These are phyloP conservation scores for Marmota flaviventris DNA, from an alignment of 2,113 vertebrate species.

Conservation along the genomic window DNA sequence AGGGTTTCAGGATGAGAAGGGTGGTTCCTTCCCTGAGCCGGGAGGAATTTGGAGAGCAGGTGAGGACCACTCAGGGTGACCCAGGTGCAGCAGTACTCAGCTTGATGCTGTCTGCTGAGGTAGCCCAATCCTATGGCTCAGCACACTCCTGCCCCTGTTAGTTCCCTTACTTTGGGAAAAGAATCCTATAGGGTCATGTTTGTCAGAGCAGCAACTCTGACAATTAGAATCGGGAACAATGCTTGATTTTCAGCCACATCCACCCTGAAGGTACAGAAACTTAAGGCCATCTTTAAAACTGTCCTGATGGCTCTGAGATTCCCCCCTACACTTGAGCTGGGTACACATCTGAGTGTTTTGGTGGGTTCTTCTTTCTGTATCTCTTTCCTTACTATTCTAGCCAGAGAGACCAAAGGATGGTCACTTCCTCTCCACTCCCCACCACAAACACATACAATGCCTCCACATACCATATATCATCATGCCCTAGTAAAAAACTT, in stretches of 20 bases:
- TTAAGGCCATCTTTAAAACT: background rate
- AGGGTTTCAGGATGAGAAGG: too few species aligned
- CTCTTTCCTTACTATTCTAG: too few species aligned
- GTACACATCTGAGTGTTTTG: background rate
- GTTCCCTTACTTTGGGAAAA: background rate
- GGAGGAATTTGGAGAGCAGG: background rate
- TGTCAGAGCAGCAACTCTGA: background rate
- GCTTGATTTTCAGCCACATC: background rate
- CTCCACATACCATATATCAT: background rate
- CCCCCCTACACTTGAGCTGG: too few species aligned
- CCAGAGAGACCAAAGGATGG: background rate
- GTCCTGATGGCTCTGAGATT: background rate
- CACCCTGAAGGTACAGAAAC: background rate
- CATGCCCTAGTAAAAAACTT: background rate
- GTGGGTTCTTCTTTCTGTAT: background rate
- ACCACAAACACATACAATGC: background rate
- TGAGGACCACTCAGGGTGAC: background rate
- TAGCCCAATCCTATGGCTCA: background rate
- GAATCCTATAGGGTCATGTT: background rate
- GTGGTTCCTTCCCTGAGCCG: accelerated
- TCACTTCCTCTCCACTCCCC: background rate
- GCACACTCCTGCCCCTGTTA: accelerated
- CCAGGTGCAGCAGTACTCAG: background rate
- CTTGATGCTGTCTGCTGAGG: background rate
- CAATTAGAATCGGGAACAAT: too few species aligned